These are phyloP conservation scores for Dugesia japonica DNA, from an alignment of 2,888 invertebrate species.

Conservation along the genomic window DNA sequence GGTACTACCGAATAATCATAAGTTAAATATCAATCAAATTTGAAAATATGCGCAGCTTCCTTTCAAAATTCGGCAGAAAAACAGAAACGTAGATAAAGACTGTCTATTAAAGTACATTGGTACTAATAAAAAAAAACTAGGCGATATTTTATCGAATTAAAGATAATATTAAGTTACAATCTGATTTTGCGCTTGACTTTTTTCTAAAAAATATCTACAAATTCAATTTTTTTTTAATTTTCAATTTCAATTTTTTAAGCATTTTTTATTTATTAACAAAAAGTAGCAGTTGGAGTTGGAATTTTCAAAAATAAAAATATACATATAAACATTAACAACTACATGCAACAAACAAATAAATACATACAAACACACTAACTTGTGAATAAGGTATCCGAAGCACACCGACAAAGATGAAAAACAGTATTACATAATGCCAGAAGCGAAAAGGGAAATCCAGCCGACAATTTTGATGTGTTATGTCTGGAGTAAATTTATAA, in stretches of 20 bases:
- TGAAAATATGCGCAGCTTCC: not conserved
- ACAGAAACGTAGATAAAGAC: not conserved
- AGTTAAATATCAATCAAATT: slow-evolving; percentile 16
- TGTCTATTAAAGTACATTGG: not conserved
- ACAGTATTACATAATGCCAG: not conserved
- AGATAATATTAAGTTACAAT: slow-evolving; percentile 20
- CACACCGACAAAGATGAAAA: slow-evolving; percentile 13
- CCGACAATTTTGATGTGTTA: slow-evolving; percentile 3
- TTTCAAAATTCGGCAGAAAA: not conserved
- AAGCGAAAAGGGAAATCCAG: not conserved
- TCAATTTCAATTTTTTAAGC: too few relatives aligned
- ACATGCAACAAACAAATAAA: not conserved
- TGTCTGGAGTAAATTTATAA: not conserved
- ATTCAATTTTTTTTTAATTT: too few relatives aligned
- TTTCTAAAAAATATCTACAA: too few relatives aligned
- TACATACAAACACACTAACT: not conserved
- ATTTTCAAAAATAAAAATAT: slow-evolving; percentile 20
- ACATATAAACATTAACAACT: not conserved
- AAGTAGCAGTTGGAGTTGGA: not conserved
- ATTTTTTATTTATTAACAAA: not conserved
- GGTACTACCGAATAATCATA: not conserved
- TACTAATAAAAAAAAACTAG: not conserved
- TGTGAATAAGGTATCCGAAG: not conserved
- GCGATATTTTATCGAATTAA: not conserved
- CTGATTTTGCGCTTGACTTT: too few relatives aligned